Evolutionary conservation across 1,140 invertebrate genomes (phyloP).

Genomic region (Drosophila rufa): DNA sequence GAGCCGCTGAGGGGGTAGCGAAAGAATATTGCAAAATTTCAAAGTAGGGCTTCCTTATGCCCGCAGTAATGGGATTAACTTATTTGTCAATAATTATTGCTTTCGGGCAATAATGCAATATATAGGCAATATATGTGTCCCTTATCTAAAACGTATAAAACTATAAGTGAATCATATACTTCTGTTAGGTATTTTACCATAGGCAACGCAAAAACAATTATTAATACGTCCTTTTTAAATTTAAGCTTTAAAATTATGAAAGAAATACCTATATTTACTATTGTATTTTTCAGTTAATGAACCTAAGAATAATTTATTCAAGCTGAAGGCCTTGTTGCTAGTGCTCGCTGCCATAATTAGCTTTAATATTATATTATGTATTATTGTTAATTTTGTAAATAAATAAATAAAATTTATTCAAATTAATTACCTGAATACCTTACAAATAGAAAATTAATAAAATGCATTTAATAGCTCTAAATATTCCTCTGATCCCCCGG

Average conservation of each 20-base stretch:
- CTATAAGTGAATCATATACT: too few species aligned
- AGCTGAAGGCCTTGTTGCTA: too few species aligned
- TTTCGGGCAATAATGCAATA: not conserved
- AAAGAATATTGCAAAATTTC: not conserved
- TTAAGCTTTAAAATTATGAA: too few species aligned
- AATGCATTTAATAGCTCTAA: not conserved
- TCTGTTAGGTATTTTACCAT: too few species aligned
- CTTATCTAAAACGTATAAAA: too few species aligned
- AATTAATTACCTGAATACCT: not conserved
- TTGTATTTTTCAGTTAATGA: not conserved
- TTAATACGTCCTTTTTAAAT: too few species aligned
- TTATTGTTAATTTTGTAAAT: too few species aligned
- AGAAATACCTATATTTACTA: too few species aligned
- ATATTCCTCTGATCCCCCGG: not conserved
- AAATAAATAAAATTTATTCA: too few species aligned
- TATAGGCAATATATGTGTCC: not conserved
- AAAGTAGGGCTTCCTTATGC: not conserved
- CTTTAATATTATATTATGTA: too few species aligned
- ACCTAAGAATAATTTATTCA: not conserved
- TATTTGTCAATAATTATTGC: not conserved
- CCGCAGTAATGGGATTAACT: slow-evolving; percentile 10
- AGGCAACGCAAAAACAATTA: too few species aligned
- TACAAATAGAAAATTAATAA: not conserved
- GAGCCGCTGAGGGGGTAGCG: not conserved
- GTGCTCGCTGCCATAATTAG: too few species aligned